Base-by-base conservation (phyloP, 2,797 vertebrate genomes). In the Valencia hispanica region DNA sequence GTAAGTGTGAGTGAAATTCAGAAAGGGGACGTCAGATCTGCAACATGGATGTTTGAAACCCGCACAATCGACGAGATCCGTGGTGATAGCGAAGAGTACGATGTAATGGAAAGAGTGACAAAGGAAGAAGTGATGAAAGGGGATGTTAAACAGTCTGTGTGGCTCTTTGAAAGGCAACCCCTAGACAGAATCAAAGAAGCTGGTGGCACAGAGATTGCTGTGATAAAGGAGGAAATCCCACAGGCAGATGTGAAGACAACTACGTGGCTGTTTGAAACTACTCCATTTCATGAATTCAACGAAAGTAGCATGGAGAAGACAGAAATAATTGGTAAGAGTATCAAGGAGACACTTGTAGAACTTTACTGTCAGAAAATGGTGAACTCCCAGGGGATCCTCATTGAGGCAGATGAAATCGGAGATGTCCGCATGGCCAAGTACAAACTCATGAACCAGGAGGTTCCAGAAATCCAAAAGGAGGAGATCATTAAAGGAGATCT, bases 1-100 rank as follows among this genome's bases (percentile, higher is more conserved):
- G 97, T 98, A 25, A 98, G 96, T 36, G 94, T 99, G 75, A 98
- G 96, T 61, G 97, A 99, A 92, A 97, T 97, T 86, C 96, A 98
- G 78, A 96, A 96, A 72, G 97, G 97, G 0, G 96, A 97, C 0
- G 97, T 98, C 63, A 96, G 96, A 92, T 97, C 96, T 30, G 96
- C 97, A 68, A 97, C 96, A 0, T 99, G 97, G 97, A 96, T 98
- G 91, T 99, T 99, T 93, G 97, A 99, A 93, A 97, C 96, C 0
- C 96, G 88, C 55, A 96, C 96, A 0, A 94, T 98, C 25, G 97
- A 98, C 77, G 95, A 97, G 82, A 95, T 99, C 81, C 95, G 73
- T 15, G 93, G 94, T 14, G 95, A 97, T 57, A 95, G 90, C 3
- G 91, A 88, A 0, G 96, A 96, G 88, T 97, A 96, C 20, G 86